Evolutionary conservation across 2,888 invertebrate genomes (phyloP), one percentile per base, ranked within the genome.

Genomic region (Papilio gigon): DNA sequence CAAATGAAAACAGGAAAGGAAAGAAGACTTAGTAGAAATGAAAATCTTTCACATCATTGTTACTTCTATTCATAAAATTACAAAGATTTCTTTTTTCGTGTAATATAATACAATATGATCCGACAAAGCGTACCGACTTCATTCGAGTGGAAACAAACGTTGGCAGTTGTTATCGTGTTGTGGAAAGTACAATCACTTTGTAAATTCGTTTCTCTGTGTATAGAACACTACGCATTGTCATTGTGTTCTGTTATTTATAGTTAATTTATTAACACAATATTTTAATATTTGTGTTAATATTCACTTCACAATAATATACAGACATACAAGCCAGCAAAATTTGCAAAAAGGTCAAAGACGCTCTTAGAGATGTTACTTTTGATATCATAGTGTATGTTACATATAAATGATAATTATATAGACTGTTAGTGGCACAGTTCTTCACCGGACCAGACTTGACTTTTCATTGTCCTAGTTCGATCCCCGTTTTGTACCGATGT

Each of bases 101-200:
- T 65, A 53, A 56, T 27, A 65, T 40, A 30, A 56, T 53, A 64
- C 56, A 53, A 64, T 53, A 37, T 27, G 37, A 64, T 53, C 53
- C 25, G 14, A 58, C 22, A 65, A 53, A 40, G 44, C 17, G 30
- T 65, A 58, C 42, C 11, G 44, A 44, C 42, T 44, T 11, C 20
- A 20, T 33, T 59, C 22, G 33, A 58, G 22, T 59, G 14, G 22
- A 58, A 59, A 59, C 47, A 66, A 66, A 59, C 44, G 35, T 66
- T 35, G 33, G 56, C 22, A 60, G 37, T 47, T 67, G 44, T 67
- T 60, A 50, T 50, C 35, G 37, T 37, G 58, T 65, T 20, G 56
- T 35, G 25, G 22, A 30, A 25, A 27, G 44, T 42, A 65, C 53
- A 65, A 65, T 65, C 37, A 66, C 50, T 60, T 67, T 50, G 37